Evolutionary conservation across 2,113 vertebrate species (phyloP), one percentile per base, ranked within the genome.

Genomic region (Xiphophorus hellerii): DNA sequence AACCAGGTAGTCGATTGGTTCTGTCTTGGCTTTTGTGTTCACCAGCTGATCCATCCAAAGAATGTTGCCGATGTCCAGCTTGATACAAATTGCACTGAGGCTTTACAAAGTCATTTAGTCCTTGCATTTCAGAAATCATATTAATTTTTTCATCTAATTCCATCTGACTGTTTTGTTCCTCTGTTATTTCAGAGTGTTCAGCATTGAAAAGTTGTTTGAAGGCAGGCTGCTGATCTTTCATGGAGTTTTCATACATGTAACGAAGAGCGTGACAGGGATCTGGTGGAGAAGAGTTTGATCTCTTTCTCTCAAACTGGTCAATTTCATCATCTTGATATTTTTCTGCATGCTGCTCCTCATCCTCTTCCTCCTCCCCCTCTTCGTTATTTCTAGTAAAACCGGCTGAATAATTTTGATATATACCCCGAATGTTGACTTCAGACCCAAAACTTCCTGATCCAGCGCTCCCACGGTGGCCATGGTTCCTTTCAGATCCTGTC

Each of bases 81-180:
- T 89, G 93, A 67, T 94, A 92, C 58, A 93, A 88, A 64, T 89
- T 51, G 61, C 25, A 58, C 11, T 74, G 62, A 62, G 63, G 60
- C 9, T 83, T 83, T 33, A 8, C 42, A n/a, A 33, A 14, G 12
- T 58, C 63, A 66, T 69, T 67, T 3, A 76, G 64, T 69, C 62
- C 42, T n/a, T 35, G 74, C 17, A 42, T 73, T 48, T 66, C 78
- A 20, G 2, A 31, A 72, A 82, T 91, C 27, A 78, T 81, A 80
- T 94, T 91, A 65, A 95, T 79, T 60, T 84, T 93, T 74, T 85
- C 90, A 78, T 83, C 93, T 66, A 96, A 94, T n/a, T 94, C 92
- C 66, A 85, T 94, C 69, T 95, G 95, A 71, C 86, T 94, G 20
- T 92, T 94, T 81, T 89, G 91, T 71, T 96, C 93, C 78, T 95